A percentile compares a stretch with the other conserved stretches of the same genome.
Conservation (phyloP, 1,140 invertebrate species). For the Aphaenogaster floridana region DNA sequence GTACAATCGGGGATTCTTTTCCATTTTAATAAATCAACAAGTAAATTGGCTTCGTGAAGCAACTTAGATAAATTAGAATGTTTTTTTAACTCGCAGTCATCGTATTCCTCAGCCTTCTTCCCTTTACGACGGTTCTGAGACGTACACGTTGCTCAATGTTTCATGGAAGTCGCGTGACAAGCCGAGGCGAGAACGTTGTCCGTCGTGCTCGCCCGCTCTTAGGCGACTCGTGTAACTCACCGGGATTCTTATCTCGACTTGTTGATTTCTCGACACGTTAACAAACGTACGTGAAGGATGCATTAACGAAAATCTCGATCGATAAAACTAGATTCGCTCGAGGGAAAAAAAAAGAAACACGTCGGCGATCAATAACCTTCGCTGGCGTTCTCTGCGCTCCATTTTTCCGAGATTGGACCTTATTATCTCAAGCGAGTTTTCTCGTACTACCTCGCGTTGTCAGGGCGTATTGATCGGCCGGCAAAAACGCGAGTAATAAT, state of each 20-base stretch:
- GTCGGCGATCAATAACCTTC: conserved; percentile 37
- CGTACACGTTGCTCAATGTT: not conserved
- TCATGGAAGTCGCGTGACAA: not conserved
- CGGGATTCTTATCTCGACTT: not conserved
- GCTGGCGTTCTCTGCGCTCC: conserved; percentile 13
- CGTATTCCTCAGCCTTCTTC: not conserved
- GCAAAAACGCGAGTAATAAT: not conserved
- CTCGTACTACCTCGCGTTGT: not conserved
- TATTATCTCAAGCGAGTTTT: conserved; percentile 40
- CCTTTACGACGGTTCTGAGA: not conserved
- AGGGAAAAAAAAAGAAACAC: not conserved
- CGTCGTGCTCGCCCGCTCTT: not conserved
- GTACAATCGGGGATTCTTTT: not conserved
- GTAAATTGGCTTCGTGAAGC: not conserved
- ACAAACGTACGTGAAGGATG: not conserved
- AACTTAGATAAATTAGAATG: not conserved
- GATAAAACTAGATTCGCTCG: not conserved
- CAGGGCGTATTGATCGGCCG: conserved; percentile 11
- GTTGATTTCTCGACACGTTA: not conserved
- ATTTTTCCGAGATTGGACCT: conserved; percentile 45
- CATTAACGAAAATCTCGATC: not conserved
- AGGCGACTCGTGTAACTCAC: not conserved
- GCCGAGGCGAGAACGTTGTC: not conserved
- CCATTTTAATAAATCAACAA: not conserved
- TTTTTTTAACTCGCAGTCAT: not conserved